Percentiles rank a stretch among this genome's conserved stretches.
Conservation (phyloP, 2,797 vertebrate genomes). For the Danio jaintianensis region DNA sequence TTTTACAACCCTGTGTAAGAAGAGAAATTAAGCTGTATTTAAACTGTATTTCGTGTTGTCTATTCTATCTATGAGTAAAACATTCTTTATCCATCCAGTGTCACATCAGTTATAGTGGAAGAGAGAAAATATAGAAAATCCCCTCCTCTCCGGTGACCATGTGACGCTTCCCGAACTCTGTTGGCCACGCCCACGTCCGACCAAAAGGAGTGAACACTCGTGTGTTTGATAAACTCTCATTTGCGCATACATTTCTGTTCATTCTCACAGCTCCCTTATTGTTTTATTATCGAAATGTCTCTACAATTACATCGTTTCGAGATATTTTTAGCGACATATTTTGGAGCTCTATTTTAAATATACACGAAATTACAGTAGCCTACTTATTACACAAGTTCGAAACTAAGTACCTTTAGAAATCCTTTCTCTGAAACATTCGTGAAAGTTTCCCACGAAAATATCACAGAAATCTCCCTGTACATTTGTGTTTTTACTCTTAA, state of each 20-base stretch:
- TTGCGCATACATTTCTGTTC: neutral
- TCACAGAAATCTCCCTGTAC: neutral
- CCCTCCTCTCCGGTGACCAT: conserved; percentile 50
- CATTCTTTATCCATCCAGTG: neutral
- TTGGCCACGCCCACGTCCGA: conserved; percentile 38
- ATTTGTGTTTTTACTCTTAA: neutral
- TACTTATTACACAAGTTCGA: neutral
- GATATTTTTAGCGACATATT: neutral
- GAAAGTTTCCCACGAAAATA: neutral
- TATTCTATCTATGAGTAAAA: neutral
- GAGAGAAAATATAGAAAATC: conserved; percentile 29
- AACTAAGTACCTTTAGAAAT: neutral
- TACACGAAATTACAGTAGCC: neutral
- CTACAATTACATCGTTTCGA: neutral
- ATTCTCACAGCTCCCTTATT: neutral
- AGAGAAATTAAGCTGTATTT: neutral
- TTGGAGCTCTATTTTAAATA: neutral
- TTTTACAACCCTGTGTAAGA: neutral
- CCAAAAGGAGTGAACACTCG: neutral
- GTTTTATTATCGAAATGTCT: neutral
- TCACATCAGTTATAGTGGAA: neutral
- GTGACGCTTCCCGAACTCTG: conserved; percentile 36
- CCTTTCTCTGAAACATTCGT: neutral
- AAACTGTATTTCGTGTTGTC: neutral
- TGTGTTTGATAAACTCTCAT: neutral